Conservation (phyloP, 2,888 invertebrate genomes). For the Hedya salicella region DNA sequence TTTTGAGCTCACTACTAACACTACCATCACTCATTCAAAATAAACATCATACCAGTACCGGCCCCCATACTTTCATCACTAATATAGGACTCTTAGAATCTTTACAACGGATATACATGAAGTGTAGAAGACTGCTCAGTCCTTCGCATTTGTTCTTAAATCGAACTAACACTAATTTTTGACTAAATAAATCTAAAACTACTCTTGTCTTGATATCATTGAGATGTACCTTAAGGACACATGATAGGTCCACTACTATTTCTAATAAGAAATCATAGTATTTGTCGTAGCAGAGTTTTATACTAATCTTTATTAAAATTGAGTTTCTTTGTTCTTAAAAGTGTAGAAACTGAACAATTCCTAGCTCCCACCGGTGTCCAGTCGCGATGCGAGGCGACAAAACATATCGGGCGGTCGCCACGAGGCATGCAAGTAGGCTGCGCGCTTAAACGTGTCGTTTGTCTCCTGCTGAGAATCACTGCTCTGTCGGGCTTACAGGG, state of each 20-base stretch:
- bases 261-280: background rate
- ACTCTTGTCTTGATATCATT: no score
- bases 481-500: conserved; percentile 16
- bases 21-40: no score
- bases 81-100: no score
- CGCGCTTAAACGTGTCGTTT: conserved; percentile 33
- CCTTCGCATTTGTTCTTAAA: no score
- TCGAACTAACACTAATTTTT: no score
- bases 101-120: no score
- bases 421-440: conserved; percentile 45
- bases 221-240: conserved; percentile 12
- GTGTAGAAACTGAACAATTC: conserved; percentile 41
- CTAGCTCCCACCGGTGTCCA: conserved; percentile 51
- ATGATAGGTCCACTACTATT: conserved; percentile 1
- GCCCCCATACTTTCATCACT: no score
- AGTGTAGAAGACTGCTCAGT: no score
- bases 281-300: background rate
- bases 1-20: no score
- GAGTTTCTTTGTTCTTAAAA: background rate
- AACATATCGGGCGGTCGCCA: conserved; percentile 72
- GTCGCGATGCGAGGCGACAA: conserved; percentile 71
- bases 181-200: no score
- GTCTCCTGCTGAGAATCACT: conserved; percentile 31
- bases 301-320: background rate
- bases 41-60: no score